Conservation (phyloP, 2,113 vertebrate species). For the Tautogolabrus adspersus region DNA sequence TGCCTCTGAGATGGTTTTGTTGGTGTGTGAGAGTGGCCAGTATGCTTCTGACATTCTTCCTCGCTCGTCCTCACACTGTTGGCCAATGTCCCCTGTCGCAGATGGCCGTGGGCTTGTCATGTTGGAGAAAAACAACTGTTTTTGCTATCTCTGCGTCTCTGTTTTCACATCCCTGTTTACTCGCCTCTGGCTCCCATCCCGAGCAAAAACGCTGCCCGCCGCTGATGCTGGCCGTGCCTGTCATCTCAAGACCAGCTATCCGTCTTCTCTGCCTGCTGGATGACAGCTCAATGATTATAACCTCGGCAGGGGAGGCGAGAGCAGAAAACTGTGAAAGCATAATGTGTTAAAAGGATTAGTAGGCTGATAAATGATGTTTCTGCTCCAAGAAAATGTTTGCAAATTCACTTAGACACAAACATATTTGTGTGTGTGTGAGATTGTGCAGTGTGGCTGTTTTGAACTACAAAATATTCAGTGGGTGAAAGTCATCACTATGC, state of each 20-base stretch:
- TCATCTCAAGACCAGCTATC: conserved; percentile 61
- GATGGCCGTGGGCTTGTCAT: conserved; percentile 62
- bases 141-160: conserved; percentile 58
- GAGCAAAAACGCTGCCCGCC: conserved; percentile 42
- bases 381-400: conserved; percentile 34
- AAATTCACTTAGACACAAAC: conserved; percentile 31
- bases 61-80: conserved; percentile 54
- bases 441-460: conserved; percentile 35
- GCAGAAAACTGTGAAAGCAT: conserved; percentile 46
- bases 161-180: conserved; percentile 66
- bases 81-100: conserved; percentile 63
- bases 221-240: conserved; percentile 44
- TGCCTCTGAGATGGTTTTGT: conserved; percentile 49
- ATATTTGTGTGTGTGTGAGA: conserved; percentile 37
- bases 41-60: conserved; percentile 56
- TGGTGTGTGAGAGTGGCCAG: conserved; percentile 52
- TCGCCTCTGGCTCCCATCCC: conserved; percentile 68
- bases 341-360: conserved; percentile 53
- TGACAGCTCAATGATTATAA: conserved; percentile 62
- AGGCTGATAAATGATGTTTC: conserved; percentile 52
- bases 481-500: conserved; percentile 75
- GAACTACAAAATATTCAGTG: conserved; percentile 45
- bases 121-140: conserved; percentile 74
- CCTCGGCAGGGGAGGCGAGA: conserved; percentile 44
- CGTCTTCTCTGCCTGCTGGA: conserved; percentile 57